phyloP scores from a whole-genome alignment of 2,113 vertebrate species.

The Hystrix brachyura region DNA sequence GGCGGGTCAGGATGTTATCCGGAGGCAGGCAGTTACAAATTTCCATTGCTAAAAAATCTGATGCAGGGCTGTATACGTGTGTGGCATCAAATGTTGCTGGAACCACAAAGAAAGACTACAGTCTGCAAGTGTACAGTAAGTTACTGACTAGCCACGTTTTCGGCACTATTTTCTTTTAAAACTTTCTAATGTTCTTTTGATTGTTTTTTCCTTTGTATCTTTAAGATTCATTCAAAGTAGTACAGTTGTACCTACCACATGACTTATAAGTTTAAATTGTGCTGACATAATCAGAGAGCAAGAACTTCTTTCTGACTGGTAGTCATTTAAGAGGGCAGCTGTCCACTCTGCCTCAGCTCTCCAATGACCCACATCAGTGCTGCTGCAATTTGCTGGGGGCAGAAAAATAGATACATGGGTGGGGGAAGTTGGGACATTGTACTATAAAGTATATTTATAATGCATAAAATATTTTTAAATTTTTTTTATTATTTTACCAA shows the following conservation, averaged over 20 bases:
- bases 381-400: not conserved
- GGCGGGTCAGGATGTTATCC: slow-evolving; percentile 91
- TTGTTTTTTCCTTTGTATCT: not conserved
- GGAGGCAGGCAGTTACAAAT: slow-evolving; percentile 97
- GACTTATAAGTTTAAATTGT: not conserved
- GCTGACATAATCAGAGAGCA: not conserved
- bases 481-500: too few species aligned
- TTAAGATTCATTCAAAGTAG: not conserved
- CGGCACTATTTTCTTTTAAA: not conserved
- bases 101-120: slow-evolving; percentile 92
- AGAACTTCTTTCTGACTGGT: not conserved
- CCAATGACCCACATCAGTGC: not conserved
- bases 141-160: not conserved
- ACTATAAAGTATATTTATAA: not conserved
- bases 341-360: not conserved
- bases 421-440: not conserved
- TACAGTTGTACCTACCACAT: not conserved
- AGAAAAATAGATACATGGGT: not conserved
- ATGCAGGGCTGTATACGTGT: slow-evolving; percentile 94
- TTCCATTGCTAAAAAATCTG: slow-evolving; percentile 89
- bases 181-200: not conserved
- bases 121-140: slow-evolving; percentile 95
- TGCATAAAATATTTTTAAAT: not conserved
- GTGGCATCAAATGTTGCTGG: slow-evolving; percentile 94
- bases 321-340: not conserved